These are phyloP conservation scores for Drymodes brunneopygia DNA, from an alignment of 2,113 vertebrate genomes.

Conservation along the genomic window DNA sequence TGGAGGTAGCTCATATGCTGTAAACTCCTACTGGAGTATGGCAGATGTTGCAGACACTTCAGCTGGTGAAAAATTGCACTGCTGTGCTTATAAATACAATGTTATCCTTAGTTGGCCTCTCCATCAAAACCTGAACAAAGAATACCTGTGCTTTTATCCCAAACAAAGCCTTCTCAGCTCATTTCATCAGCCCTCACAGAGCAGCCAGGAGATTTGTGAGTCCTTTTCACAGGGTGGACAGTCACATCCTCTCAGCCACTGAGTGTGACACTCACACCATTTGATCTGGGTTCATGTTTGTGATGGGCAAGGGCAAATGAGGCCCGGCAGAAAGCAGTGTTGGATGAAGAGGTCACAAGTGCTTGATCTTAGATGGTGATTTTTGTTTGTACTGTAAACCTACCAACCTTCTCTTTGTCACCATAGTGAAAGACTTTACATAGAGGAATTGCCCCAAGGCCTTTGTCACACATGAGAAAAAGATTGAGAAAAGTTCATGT, in stretches of 20 bases:
- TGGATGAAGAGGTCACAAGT: background rate
- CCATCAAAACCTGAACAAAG: background rate
- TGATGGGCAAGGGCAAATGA: background rate
- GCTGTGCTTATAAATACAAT: background rate
- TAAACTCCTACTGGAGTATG: background rate
- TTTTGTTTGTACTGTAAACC: background rate
- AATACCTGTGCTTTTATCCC: background rate
- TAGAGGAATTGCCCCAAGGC: background rate
- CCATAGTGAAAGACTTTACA: background rate
- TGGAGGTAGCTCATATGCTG: accelerated
- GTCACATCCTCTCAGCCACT: background rate
- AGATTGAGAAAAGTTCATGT: background rate
- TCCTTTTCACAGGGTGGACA: background rate
- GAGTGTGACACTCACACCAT: background rate
- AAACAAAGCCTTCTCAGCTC: background rate
- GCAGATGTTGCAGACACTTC: background rate
- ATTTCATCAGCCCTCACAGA: background rate
- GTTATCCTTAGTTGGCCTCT: background rate
- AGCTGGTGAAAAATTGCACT: background rate
- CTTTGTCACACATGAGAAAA: background rate
- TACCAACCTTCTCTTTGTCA: background rate
- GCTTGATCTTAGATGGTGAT: background rate
- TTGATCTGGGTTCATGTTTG: background rate
- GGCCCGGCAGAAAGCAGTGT: background rate
- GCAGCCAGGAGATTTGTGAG: background rate